Evolutionary conservation across 2,888 invertebrate genomes (phyloP).

Genomic region (Deilephila elpenor): DNA sequence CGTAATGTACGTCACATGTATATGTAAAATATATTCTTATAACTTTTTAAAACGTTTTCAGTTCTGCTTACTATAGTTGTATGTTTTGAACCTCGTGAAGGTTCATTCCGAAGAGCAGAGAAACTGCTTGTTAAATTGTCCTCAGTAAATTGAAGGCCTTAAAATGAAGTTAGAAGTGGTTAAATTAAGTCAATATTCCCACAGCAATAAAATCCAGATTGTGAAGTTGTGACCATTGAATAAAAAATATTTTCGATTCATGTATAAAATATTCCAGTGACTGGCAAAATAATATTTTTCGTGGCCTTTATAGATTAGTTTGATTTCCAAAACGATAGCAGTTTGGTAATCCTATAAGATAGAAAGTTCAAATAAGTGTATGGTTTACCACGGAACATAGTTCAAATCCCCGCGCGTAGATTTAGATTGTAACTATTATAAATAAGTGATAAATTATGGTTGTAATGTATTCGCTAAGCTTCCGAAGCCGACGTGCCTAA

Average conservation of each 20-base stretch:
- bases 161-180: no score
- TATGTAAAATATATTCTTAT: slow-evolving; percentile 5
- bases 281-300: background rate
- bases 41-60: background rate
- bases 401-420: slow-evolving; percentile 41
- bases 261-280: slow-evolving; percentile 11
- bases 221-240: background rate
- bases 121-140: no score
- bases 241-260: background rate
- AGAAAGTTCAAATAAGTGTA: slow-evolving; percentile 15
- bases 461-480: slow-evolving; percentile 48
- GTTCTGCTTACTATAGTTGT: slow-evolving; percentile 8
- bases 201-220: background rate
- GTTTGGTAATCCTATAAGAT: background rate
- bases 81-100: background rate
- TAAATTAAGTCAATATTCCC: background rate
- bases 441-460: slow-evolving; percentile 50
- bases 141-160: no score
- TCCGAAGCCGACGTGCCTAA: slow-evolving; percentile 54
- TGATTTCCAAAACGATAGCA: background rate
- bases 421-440: background rate
- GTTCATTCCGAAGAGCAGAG: background rate
- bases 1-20: background rate
- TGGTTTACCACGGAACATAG: slow-evolving; percentile 34
- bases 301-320: background rate